Evolutionary conservation across 2,113 vertebrate genomes (phyloP).

Genomic region (Grammomys dolichurus): DNA sequence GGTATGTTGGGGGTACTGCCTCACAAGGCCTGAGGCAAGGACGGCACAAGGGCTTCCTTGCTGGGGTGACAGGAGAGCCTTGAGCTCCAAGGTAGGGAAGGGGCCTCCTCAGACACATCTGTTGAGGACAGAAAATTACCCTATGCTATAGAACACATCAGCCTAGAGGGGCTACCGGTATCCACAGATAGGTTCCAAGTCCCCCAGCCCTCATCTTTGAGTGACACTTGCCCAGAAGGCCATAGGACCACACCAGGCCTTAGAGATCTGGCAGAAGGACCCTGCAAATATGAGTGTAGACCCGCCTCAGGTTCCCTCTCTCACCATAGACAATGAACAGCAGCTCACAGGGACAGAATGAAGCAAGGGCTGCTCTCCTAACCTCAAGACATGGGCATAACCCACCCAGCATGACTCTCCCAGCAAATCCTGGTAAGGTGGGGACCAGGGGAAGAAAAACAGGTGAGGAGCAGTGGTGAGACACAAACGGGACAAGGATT

Average conservation of each 20-base stretch:
- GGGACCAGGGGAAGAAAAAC: not conserved
- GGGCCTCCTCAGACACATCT: not conserved
- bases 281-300: not conserved
- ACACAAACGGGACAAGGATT: not conserved
- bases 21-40: not conserved
- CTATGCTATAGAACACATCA: too few relatives aligned
- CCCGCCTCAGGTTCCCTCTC: fast-evolving
- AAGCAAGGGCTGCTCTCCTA: not conserved
- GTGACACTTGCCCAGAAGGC: not conserved
- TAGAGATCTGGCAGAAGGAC: too few relatives aligned
- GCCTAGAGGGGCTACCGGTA: not conserved
- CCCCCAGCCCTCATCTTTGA: not conserved
- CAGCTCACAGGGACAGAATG: not conserved
- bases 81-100: not conserved
- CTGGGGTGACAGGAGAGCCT: not conserved
- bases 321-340: not conserved
- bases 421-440: not conserved
- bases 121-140: too few relatives aligned
- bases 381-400: not conserved
- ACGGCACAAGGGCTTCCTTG: not conserved
- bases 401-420: not conserved
- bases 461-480: not conserved
- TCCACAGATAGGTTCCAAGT: not conserved
- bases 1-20: not conserved
- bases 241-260: not conserved